Conservation (phyloP, 2,888 invertebrate species). For the Melinopterus prodromus region DNA sequence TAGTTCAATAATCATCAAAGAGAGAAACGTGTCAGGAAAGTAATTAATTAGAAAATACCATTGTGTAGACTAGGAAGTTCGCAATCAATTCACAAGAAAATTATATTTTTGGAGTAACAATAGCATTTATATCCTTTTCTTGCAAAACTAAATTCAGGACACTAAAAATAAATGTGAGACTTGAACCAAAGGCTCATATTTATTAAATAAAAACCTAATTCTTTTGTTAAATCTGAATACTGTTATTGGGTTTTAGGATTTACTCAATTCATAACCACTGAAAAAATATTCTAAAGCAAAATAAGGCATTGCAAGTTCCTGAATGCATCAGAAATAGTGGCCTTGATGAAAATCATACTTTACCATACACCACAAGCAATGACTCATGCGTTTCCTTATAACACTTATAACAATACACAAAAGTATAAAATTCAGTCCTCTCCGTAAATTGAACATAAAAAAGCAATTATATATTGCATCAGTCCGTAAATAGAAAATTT, state of each 20-base stretch:
- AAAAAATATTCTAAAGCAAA: background rate
- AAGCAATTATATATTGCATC: no score
- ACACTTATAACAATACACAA: no score
- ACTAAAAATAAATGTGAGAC: background rate
- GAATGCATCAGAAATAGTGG: background rate
- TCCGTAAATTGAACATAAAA: no score
- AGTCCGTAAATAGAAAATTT: no score
- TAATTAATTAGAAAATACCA: background rate
- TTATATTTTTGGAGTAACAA: background rate
- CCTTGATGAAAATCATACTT: background rate
- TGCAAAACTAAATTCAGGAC: no score
- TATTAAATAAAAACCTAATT: background rate
- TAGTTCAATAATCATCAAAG: background rate
- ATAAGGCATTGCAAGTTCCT: background rate
- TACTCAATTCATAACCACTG: background rate
- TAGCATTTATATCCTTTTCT: background rate
- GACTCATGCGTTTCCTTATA: background rate
- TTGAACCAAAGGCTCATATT: background rate
- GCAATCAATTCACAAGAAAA: background rate
- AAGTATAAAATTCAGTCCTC: no score
- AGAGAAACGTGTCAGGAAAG: background rate
- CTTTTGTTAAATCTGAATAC: background rate
- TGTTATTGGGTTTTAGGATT: background rate
- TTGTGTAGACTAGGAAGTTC: background rate
- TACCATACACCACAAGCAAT: background rate